These are phyloP conservation scores for Contarinia nasturtii DNA, from an alignment of 1,140 invertebrate genomes.

Conservation along the genomic window DNA sequence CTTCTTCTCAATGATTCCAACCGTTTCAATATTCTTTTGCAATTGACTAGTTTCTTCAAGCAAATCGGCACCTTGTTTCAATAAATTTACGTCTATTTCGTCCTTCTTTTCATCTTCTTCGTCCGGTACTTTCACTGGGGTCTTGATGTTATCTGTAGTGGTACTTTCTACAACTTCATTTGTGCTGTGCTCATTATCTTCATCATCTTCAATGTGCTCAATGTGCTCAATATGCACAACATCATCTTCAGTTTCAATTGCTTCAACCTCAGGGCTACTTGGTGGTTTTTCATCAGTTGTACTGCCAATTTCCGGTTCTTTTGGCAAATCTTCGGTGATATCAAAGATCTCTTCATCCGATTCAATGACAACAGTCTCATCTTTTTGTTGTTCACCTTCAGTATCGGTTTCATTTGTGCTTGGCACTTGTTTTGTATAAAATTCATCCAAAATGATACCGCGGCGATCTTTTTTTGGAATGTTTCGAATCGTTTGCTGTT, in stretches of 20 bases:
- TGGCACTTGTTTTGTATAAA: slow-evolving; percentile 6
- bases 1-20: too few relatives aligned
- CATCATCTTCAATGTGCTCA: neutral
- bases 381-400: neutral
- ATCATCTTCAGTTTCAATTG: neutral
- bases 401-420: slow-evolving; percentile 5
- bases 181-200: neutral
- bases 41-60: too few relatives aligned
- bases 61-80: too few relatives aligned
- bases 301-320: slow-evolving; percentile 3
- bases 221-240: neutral
- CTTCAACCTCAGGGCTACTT: neutral
- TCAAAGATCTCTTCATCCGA: slow-evolving; percentile 5
- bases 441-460: slow-evolving; percentile 12
- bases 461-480: slow-evolving; percentile 23
- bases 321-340: slow-evolving; percentile 7
- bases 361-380: slow-evolving; percentile 2
- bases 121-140: too few relatives aligned
- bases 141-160: too few relatives aligned
- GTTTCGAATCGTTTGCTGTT: slow-evolving; percentile 6
- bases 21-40: too few relatives aligned
- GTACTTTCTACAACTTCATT: neutral
- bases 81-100: too few relatives aligned
- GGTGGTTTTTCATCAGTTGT: neutral
- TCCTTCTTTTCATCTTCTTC: too few relatives aligned